These are phyloP conservation scores for Paedocypris micromegethes DNA, from an alignment of 2,797 vertebrate species.

Conservation along the genomic window DNA sequence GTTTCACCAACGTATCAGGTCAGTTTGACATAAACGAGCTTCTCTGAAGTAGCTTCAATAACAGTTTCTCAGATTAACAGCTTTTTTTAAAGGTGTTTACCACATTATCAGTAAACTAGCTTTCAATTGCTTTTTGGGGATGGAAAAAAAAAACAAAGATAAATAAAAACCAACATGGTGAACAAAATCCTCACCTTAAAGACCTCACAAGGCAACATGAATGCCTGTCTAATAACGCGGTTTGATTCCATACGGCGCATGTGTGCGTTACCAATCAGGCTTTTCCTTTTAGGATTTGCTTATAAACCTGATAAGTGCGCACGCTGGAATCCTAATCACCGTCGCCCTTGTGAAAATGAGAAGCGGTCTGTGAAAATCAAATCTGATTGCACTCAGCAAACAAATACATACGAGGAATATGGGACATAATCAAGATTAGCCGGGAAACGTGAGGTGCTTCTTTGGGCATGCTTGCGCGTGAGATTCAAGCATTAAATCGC, in stretches of 20 bases:
- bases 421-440: slow-evolving; percentile 52
- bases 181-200: not conserved
- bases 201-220: not conserved
- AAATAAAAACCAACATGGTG: too few relatives aligned
- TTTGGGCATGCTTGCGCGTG: slow-evolving; percentile 42
- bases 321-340: slow-evolving; percentile 58
- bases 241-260: slow-evolving; percentile 40
- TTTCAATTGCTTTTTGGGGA: too few relatives aligned
- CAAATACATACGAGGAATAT: slow-evolving; percentile 40
- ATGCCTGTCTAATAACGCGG: slow-evolving; percentile 57
- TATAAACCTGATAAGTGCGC: slow-evolving; percentile 47
- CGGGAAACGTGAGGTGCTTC: slow-evolving; percentile 44
- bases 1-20: slow-evolving; percentile 14
- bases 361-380: slow-evolving; percentile 56
- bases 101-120: slow-evolving; percentile 1
- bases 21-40: slow-evolving; percentile 12
- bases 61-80: slow-evolving; percentile 17
- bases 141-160: too few relatives aligned
- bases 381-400: slow-evolving; percentile 59
- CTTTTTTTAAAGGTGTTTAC: slow-evolving; percentile 27
- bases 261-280: slow-evolving; percentile 56
- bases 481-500: slow-evolving; percentile 39
- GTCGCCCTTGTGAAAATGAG: slow-evolving; percentile 48
- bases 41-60: slow-evolving; percentile 30
- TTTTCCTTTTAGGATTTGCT: slow-evolving; percentile 48